These are phyloP conservation scores for Bombus waltoni DNA, from an alignment of 1,140 invertebrate species.

Conservation along the genomic window DNA sequence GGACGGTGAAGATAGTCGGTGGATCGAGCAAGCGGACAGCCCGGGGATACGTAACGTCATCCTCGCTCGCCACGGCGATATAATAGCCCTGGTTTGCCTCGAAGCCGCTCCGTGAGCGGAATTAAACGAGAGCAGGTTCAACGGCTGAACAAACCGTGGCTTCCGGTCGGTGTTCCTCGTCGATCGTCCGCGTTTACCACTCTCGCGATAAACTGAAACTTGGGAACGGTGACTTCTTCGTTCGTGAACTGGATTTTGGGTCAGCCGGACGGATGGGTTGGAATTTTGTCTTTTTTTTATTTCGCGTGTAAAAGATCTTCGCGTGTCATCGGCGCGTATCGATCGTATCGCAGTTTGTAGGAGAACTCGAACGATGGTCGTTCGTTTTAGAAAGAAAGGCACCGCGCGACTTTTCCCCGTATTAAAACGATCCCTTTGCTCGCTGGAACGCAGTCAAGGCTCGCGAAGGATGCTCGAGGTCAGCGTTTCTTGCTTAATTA, in stretches of 20 bases:
- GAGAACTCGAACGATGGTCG: background rate
- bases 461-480: background rate
- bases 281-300: too few relatives aligned
- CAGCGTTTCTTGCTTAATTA: conserved; percentile 38
- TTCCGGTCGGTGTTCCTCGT: conserved; percentile 52
- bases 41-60: conserved; percentile 65
- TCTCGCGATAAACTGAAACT: background rate
- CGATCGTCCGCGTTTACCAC: background rate
- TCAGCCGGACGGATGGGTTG: too few relatives aligned
- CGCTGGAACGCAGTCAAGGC: background rate
- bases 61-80: conserved; percentile 53
- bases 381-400: background rate
- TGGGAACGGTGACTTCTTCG: too few relatives aligned
- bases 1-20: conserved; percentile 24
- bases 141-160: conserved; percentile 66
- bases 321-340: too few relatives aligned
- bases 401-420: background rate
- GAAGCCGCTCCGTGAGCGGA: conserved; percentile 62
- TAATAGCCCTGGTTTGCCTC: conserved; percentile 65
- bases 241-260: too few relatives aligned
- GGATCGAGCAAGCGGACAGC: conserved; percentile 43
- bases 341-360: too few relatives aligned
- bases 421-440: background rate
- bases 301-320: background rate
- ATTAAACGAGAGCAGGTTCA: conserved; percentile 69